phyloP scores from a whole-genome alignment of 2,113 vertebrate genomes.

The Lycocorax pyrrhopterus region DNA sequence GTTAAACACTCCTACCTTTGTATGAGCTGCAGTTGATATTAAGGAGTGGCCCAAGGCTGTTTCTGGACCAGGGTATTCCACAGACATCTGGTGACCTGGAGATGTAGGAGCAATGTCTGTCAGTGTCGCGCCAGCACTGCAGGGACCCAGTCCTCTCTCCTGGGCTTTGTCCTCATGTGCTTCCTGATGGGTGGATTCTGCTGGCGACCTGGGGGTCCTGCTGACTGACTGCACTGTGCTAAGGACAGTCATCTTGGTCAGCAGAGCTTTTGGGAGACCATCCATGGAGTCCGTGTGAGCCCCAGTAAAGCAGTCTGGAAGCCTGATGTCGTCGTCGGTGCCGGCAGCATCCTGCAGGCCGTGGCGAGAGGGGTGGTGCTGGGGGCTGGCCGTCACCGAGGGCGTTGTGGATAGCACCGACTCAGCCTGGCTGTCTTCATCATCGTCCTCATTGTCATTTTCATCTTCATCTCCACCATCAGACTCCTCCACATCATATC shows the following conservation, averaged over 20 bases:
- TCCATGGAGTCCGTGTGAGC: slow-evolving; percentile 77
- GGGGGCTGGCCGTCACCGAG: slow-evolving; percentile 90
- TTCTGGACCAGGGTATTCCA: slow-evolving; percentile 83
- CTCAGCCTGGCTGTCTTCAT: slow-evolving; percentile 96
- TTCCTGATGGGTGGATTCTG: slow-evolving; percentile 7
- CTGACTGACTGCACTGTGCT: slow-evolving; percentile 41
- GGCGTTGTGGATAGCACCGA: slow-evolving; percentile 91
- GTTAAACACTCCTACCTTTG: slow-evolving; percentile 77
- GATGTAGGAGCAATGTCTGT: slow-evolving; percentile 73
- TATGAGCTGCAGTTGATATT: slow-evolving; percentile 39
- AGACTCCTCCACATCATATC: slow-evolving; percentile 91
- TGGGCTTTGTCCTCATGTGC: slow-evolving; percentile 39
- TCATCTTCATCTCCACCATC: slow-evolving; percentile 92
- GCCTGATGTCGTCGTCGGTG: slow-evolving; percentile 63
- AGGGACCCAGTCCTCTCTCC: not conserved
- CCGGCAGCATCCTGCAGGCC: slow-evolving; percentile 61
- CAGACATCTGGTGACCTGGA: slow-evolving; percentile 87
- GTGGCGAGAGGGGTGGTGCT: slow-evolving; percentile 78
- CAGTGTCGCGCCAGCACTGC: not conserved
- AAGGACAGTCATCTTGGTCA: slow-evolving; percentile 92
- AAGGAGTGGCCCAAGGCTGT: slow-evolving; percentile 66
- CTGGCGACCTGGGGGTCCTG: slow-evolving; percentile 40
- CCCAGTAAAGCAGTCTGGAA: slow-evolving; percentile 51
- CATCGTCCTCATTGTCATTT: slow-evolving; percentile 92
- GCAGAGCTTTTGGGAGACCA: slow-evolving; percentile 81